Conservation (phyloP, 2,113 vertebrate genomes). For the Paramisgurnus dabryanus region DNA sequence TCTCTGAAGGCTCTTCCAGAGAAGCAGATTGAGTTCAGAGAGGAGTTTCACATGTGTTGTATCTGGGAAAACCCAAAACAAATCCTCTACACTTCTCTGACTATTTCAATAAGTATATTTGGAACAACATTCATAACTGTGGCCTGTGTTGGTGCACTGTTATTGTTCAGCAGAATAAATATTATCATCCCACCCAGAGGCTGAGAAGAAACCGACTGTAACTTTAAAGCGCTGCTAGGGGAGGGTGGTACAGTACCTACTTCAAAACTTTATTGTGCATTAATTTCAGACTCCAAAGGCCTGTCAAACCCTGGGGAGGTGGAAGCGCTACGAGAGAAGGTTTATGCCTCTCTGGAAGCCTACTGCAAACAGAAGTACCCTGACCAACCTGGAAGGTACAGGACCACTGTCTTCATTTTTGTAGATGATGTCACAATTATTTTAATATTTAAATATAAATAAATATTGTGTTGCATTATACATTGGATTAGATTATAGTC, state of each 20-base stretch:
- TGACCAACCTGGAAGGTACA: conserved; percentile 93
- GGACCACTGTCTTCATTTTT: not conserved
- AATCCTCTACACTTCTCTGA: too few relatives aligned
- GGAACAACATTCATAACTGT: too few relatives aligned
- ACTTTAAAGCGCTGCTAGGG: not conserved
- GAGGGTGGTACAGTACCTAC: not conserved
- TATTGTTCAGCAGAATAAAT: not conserved
- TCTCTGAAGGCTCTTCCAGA: conserved; percentile 49
- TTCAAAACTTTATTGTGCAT: not conserved
- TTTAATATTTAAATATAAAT: too few relatives aligned
- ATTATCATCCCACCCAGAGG: not conserved
- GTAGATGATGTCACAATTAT: too few relatives aligned
- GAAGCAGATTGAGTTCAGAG: conserved; percentile 8
- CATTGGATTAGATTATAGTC: too few relatives aligned
- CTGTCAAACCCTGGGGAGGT: conserved; percentile 94
- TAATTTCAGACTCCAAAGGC: conserved; percentile 89
- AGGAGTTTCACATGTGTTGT: conserved; percentile 27
- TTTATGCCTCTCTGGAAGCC: conserved; percentile 95
- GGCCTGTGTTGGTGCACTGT: too few relatives aligned
- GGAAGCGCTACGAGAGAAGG: conserved; percentile 94
- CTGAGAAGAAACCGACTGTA: not conserved
- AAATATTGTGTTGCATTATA: too few relatives aligned
- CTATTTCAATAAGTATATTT: not conserved
- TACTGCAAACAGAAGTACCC: conserved; percentile 99
- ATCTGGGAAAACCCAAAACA: too few relatives aligned